Conservation (phyloP, 2,113 vertebrate genomes). For the Sapayoa aenigma region DNA sequence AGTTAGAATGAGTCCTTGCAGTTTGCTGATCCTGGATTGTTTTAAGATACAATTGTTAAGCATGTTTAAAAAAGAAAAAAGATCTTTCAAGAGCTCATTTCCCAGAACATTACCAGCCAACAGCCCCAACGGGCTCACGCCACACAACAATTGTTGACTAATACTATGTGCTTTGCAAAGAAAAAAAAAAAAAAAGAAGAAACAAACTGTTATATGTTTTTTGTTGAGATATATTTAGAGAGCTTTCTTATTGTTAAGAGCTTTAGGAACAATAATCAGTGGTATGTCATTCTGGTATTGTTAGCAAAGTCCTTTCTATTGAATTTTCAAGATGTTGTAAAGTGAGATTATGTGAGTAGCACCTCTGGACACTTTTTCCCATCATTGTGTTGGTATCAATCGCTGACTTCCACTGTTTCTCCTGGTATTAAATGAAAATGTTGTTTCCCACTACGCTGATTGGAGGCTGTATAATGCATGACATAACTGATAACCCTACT, state of each 20-base stretch:
- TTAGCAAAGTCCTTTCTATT: slow-evolving; percentile 77
- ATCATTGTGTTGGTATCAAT: slow-evolving; percentile 90
- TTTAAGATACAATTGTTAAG: slow-evolving; percentile 57
- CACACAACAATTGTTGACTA: slow-evolving; percentile 72
- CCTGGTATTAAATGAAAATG: slow-evolving; percentile 81
- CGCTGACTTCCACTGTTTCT: slow-evolving; percentile 86
- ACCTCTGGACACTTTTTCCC: slow-evolving; percentile 86
- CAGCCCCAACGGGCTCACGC: slow-evolving; percentile 13
- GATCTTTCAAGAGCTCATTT: slow-evolving; percentile 57
- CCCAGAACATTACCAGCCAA: slow-evolving; percentile 53
- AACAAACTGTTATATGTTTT: slow-evolving; percentile 70
- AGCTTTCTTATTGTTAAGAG: slow-evolving; percentile 77
- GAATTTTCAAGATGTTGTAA: slow-evolving; percentile 84
- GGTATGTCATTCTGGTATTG: slow-evolving; percentile 79
- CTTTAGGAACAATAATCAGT: slow-evolving; percentile 79
- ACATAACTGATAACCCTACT: slow-evolving; percentile 79
- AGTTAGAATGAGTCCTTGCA: not conserved
- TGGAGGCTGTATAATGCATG: slow-evolving; percentile 77
- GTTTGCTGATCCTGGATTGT: slow-evolving; percentile 45
- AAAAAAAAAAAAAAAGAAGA: slow-evolving; percentile 55
- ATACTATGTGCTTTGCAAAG: slow-evolving; percentile 69
- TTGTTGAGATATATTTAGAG: slow-evolving; percentile 79
- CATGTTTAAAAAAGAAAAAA: slow-evolving; percentile 39
- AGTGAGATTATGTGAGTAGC: slow-evolving; percentile 82
- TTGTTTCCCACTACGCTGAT: slow-evolving; percentile 82